Percentiles rank a stretch among this genome's conserved stretches.
These are phyloP conservation scores for Balaeniceps rex DNA, from an alignment of 2,113 vertebrate genomes.

Conservation along the genomic window DNA sequence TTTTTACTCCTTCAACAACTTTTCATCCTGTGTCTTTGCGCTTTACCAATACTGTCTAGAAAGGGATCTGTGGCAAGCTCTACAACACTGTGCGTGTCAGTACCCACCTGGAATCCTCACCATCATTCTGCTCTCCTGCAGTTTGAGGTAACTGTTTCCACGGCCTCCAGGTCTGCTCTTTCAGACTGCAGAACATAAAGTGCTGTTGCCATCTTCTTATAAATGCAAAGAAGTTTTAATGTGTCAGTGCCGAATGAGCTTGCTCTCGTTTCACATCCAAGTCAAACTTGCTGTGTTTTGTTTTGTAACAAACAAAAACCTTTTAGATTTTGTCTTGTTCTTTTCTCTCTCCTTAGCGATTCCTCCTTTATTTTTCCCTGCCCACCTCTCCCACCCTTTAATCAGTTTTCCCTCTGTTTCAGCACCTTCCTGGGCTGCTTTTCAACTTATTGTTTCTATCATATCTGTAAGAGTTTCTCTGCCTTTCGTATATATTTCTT, in stretches of 20 bases:
- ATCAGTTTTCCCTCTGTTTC: not conserved
- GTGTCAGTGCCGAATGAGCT: not conserved
- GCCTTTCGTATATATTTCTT: not conserved
- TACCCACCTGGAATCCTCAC: not conserved
- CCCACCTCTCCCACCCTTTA: not conserved
- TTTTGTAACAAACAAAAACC: not conserved
- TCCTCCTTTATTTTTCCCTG: not conserved
- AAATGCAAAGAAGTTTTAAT: not conserved
- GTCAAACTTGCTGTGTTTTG: not conserved
- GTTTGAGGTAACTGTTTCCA: not conserved
- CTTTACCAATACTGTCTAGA: not conserved
- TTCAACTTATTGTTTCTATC: not conserved
- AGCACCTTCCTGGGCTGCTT: not conserved
- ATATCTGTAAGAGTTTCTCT: not conserved
- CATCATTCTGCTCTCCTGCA: not conserved
- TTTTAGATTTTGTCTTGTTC: not conserved
- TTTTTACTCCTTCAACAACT: not conserved
- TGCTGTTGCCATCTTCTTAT: not conserved
- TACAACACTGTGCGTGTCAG: not conserved
- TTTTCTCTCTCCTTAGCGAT: not conserved
- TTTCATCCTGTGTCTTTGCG: not conserved
- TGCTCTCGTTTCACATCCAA: not conserved
- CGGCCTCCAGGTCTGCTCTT: not conserved
- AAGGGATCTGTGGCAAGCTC: not conserved
- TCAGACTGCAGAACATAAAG: not conserved